A percentile compares a stretch with the other conserved stretches of the same genome.
Conservation (phyloP, 2,797 vertebrate species). For the Amphiprion clarkii region DNA sequence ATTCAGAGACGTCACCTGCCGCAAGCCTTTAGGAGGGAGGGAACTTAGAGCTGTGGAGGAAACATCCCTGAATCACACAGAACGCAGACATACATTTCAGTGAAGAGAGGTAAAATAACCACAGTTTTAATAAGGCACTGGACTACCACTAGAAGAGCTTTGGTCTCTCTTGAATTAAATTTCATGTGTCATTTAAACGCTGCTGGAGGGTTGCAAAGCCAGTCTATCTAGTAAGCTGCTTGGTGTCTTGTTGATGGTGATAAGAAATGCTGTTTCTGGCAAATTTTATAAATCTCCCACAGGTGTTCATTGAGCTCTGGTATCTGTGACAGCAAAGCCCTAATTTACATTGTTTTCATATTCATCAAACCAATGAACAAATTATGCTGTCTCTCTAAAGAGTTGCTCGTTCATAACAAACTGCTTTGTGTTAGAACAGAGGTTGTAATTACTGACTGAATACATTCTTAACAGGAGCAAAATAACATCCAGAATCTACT, state of each 20-base stretch:
- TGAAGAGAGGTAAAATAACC: not conserved
- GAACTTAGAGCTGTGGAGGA: constrained; percentile 91
- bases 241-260: constrained; percentile 21
- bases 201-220: constrained; percentile 10
- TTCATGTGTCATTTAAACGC: constrained; percentile 36
- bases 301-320: constrained; percentile 25
- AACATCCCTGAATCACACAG: constrained; percentile 89
- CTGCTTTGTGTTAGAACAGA: constrained; percentile 3
- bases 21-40: constrained; percentile 89
- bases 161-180: not conserved
- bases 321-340: constrained; percentile 17
- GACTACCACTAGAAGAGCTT: not conserved
- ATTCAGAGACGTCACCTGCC: constrained; percentile 88
- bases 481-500: constrained; percentile 9
- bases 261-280: constrained; percentile 31
- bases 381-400: constrained; percentile 18
- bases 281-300: constrained; percentile 31
- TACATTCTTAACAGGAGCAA: constrained; percentile 10
- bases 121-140: not conserved
- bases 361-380: constrained; percentile 30
- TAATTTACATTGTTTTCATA: constrained; percentile 35
- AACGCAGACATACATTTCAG: constrained; percentile 28
- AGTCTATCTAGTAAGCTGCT: constrained; percentile 8
- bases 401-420: constrained; percentile 14
- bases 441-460: constrained; percentile 28